phyloP scores from a whole-genome alignment of 2,113 vertebrate species.

The Collichthys lucidus region DNA sequence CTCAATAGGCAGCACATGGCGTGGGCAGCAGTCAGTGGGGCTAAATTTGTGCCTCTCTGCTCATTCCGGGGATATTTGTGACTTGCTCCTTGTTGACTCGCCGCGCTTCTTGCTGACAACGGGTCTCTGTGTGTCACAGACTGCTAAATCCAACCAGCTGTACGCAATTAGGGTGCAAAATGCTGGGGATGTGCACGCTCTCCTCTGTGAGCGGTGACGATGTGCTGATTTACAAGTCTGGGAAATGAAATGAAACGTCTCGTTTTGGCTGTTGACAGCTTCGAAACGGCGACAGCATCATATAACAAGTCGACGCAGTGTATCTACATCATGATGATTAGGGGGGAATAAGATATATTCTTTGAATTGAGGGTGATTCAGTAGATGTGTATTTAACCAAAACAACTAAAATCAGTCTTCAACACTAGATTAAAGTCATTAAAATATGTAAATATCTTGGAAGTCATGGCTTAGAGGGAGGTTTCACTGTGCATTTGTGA shows the following conservation, averaged over 20 bases:
- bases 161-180: constrained; percentile 64
- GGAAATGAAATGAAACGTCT: neutral
- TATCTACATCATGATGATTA: no score
- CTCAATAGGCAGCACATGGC: constrained; percentile 75
- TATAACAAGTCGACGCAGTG: no score
- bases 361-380: neutral
- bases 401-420: neutral
- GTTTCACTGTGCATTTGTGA: neutral
- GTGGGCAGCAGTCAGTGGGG: constrained; percentile 75
- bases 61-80: constrained; percentile 77
- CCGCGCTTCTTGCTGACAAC: constrained; percentile 71
- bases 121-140: constrained; percentile 63
- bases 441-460: neutral
- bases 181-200: constrained; percentile 21
- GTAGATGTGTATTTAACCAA: neutral
- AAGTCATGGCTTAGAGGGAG: neutral
- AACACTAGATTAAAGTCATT: neutral
- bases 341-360: neutral
- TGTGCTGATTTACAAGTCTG: neutral
- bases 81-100: constrained; percentile 75
- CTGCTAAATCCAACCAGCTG: constrained; percentile 67
- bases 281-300: neutral
- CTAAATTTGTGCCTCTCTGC: constrained; percentile 76
- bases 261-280: neutral
- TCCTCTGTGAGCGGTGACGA: constrained; percentile 24